Evolutionary conservation across 1,140 invertebrate genomes (phyloP).

Genomic region (Glossosoma conforme): DNA sequence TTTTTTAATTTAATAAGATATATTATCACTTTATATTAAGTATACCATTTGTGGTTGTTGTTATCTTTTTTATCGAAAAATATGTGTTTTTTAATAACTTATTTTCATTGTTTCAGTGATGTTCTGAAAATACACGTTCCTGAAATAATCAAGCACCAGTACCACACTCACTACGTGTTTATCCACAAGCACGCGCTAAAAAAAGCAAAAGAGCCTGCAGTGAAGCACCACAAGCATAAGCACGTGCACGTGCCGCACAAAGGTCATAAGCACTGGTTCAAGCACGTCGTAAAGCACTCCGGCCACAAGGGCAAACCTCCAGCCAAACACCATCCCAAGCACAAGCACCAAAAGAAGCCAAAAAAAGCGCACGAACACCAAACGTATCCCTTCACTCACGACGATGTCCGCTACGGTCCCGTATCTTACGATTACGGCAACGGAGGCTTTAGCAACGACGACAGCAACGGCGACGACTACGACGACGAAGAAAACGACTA

Average conservation of each 20-base stretch:
- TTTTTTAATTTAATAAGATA: too few species aligned
- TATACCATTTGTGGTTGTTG: too few species aligned
- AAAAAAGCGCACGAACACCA: constrained; percentile 3
- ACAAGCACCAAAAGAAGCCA: constrained; percentile 20
- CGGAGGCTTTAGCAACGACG: too few species aligned
- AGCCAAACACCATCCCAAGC: background rate
- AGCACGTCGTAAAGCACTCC: constrained; percentile 25
- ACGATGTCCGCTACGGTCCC: constrained; percentile 1
- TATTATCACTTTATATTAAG: too few species aligned
- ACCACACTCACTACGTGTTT: constrained; percentile 53
- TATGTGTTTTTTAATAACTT: too few species aligned
- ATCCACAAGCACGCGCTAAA: constrained; percentile 46
- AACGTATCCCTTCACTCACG: constrained; percentile 7
- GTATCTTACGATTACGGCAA: too few species aligned
- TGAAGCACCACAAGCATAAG: constrained; percentile 47
- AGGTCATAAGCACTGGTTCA: constrained; percentile 36
- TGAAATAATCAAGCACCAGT: constrained; percentile 53
- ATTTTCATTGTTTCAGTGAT: constrained; percentile 42
- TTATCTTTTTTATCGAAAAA: too few species aligned
- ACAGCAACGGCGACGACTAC: too few species aligned
- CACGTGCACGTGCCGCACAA: constrained; percentile 39
- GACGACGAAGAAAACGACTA: too few species aligned
- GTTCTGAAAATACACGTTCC: constrained; percentile 54
- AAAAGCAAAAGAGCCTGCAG: constrained; percentile 46
- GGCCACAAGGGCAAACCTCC: constrained; percentile 17